Base-by-base conservation (phyloP, 2,888 invertebrate species). In the Sinhomidia bicolor region DNA sequence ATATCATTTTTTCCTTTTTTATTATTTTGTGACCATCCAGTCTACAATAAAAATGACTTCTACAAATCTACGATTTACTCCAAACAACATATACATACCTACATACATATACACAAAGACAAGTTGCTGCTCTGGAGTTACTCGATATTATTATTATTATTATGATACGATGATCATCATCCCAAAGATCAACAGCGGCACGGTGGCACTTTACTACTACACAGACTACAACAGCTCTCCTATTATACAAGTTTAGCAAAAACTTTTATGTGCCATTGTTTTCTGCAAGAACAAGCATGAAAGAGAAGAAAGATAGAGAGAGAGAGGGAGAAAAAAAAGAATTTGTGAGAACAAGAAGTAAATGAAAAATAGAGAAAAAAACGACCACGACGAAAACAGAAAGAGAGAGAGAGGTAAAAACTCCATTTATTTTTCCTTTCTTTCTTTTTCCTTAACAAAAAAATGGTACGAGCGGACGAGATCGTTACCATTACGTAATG, bases 401-500 rank as follows among this genome's bases (percentile, higher is more conserved):
- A 23, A 74, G 47, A 57, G 65, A 29, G 14, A 47, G 26, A 14
- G 44, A 74, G 71, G 36, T 47, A 32, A 51, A 23, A 74, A 44
- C 74, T 74, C 74, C 60, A 14, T 60, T 20, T 60, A 23, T 74
- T 1, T 78, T 44, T 80, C 36, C 23, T 41, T 36, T 79, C 41
- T 26, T 60, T 47, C 47, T 51, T 68, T 82, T 82, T 71, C 17
- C 68, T 32, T 51, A 68, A 44, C 71, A 17, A 47, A 47, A 12
- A 47, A 47, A 12, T 14, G 10, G n/a, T n/a, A n/a, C 14, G 10
- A 47, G 20, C 14, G 57, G 57, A 65, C 60, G 32, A 54, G 32
- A 54, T 88, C 87, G 87, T 88, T 57, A 82, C 54, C 82, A 88
- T 88, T 88, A 81, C 82, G 82, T 88, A 82, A 88, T 76, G 87